These are phyloP conservation scores for Thunnus maccoyii DNA, from an alignment of 2,113 vertebrate species.

Conservation along the genomic window DNA sequence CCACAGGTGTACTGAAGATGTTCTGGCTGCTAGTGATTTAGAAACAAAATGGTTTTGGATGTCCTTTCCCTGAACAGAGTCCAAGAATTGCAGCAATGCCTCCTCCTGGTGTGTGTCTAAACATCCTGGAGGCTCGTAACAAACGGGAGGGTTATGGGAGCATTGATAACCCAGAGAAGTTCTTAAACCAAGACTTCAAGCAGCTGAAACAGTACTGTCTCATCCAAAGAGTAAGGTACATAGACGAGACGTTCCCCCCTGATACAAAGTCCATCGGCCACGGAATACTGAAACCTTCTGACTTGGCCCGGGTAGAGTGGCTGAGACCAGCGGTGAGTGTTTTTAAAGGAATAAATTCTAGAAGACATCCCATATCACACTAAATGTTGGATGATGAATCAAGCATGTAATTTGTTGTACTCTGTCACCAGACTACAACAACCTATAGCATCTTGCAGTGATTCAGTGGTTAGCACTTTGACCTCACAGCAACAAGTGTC, in stretches of 20 bases:
- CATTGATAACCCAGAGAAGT: constrained; percentile 58
- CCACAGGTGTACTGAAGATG: no score
- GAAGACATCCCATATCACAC: neutral
- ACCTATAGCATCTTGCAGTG: no score
- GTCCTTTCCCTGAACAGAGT: neutral
- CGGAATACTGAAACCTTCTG: constrained; percentile 22
- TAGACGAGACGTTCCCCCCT: constrained; percentile 79
- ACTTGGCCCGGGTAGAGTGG: constrained; percentile 44
- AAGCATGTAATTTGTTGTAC: no score
- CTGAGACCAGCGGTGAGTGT: constrained; percentile 61
- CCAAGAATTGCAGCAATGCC: constrained; percentile 66
- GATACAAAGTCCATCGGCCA: constrained; percentile 74
- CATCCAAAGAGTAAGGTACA: constrained; percentile 25
- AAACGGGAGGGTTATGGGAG: constrained; percentile 65
- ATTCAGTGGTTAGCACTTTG: neutral
- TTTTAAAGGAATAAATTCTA: constrained; percentile 45
- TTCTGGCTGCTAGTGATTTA: no score
- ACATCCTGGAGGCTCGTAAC: constrained; percentile 75
- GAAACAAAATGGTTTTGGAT: neutral
- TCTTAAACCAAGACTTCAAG: constrained; percentile 74
- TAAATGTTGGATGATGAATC: neutral
- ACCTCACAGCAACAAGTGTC: neutral
- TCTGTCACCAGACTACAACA: neutral
- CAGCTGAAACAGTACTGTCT: constrained; percentile 64
- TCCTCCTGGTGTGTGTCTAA: constrained; percentile 78